phyloP scores from a whole-genome alignment of 2,888 invertebrate genomes.

The Deilephila porcellus region DNA sequence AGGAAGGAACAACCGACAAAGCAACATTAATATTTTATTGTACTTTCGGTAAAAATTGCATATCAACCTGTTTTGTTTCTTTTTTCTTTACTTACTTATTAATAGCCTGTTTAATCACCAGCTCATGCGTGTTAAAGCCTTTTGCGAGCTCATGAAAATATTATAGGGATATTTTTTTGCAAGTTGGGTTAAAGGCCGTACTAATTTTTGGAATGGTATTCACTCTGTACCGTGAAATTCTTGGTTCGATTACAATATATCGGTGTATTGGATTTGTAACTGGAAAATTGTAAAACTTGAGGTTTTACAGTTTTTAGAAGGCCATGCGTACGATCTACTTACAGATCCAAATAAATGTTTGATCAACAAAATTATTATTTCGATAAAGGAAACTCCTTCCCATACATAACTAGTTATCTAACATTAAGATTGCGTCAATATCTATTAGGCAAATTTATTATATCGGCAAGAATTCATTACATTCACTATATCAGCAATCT shows the following conservation, averaged over 20 bases:
- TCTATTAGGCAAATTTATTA: too few relatives aligned
- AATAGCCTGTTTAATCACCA: conserved; percentile 1
- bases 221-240: too few relatives aligned
- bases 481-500: neutral
- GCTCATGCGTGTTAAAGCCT: neutral
- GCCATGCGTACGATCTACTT: too few relatives aligned
- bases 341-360: too few relatives aligned
- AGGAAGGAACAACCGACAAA: conserved; percentile 53
- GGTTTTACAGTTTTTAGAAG: too few relatives aligned
- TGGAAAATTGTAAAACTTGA: too few relatives aligned
- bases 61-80: conserved; percentile 44
- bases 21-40: conserved; percentile 60
- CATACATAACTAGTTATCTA: too few relatives aligned
- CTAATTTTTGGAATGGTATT: neutral
- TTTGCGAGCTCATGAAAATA: conserved; percentile 37
- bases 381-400: too few relatives aligned
- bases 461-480: neutral
- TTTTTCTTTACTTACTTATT: conserved; percentile 40
- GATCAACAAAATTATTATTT: too few relatives aligned
- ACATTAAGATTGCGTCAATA: too few relatives aligned
- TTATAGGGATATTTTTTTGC: neutral
- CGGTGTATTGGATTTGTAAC: too few relatives aligned
- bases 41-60: conserved; percentile 55
- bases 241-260: too few relatives aligned
- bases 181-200: neutral